Conservation (phyloP, 2,113 vertebrate genomes). For the Synchiropus splendidus region DNA sequence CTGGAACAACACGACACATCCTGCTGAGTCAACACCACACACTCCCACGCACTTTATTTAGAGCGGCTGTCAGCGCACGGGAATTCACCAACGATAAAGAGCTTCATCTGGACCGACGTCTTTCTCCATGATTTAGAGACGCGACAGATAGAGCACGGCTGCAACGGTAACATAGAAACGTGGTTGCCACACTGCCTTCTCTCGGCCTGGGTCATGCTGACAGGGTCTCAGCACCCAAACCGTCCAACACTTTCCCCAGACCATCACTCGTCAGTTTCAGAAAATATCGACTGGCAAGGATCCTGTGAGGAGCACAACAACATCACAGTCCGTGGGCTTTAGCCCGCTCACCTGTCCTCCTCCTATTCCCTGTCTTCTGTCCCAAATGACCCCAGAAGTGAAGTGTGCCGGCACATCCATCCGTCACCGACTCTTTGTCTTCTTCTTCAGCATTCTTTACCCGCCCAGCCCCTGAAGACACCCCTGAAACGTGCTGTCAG, state of each 20-base stretch:
- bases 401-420: conserved; percentile 16
- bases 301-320: too few relatives aligned
- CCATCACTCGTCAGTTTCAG: too few relatives aligned
- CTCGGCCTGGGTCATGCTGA: too few relatives aligned
- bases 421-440: conserved; percentile 25
- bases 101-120: not conserved
- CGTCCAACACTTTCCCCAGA: too few relatives aligned
- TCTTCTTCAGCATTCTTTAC: conserved; percentile 9
- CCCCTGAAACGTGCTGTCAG: conserved; percentile 28
- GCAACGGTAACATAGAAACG: not conserved
- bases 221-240: conserved; percentile 5
- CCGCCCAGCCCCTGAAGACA: conserved; percentile 10
- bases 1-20: conserved; percentile 57
- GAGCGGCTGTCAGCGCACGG: conserved; percentile 15
- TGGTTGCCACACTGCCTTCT: not conserved
- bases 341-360: not conserved
- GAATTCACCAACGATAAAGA: conserved; percentile 12
- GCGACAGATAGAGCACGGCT: not conserved
- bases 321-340: too few relatives aligned
- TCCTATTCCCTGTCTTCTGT: conserved; percentile 5
- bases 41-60: conserved; percentile 12
- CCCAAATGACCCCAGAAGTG: conserved; percentile 23
- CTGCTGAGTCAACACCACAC: conserved; percentile 43
- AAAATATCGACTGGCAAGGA: too few relatives aligned
- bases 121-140: conserved; percentile 4